Evolutionary conservation across 2,888 invertebrate genomes (phyloP).

Genomic region (Hirtodrosophila trivittata): DNA sequence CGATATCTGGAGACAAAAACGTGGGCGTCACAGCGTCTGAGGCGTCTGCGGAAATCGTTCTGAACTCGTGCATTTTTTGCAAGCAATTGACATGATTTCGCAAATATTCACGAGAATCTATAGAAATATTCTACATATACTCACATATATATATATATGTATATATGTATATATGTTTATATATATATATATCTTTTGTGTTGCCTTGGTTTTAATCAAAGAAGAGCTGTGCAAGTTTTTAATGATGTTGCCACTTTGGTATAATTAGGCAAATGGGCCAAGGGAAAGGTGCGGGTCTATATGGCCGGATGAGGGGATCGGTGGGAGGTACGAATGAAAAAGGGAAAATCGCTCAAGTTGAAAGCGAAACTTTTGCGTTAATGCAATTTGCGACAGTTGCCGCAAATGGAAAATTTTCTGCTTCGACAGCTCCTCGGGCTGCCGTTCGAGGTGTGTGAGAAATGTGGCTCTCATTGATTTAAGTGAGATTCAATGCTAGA

Average conservation of each 20-base stretch:
- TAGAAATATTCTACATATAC: conserved; percentile 5
- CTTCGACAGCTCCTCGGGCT: conserved; percentile 35
- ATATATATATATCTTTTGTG: conserved; percentile 28
- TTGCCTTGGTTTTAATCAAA: conserved; percentile 62
- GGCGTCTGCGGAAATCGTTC: conserved; percentile 60
- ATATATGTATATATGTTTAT: conserved; percentile 8
- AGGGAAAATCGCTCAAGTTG: conserved; percentile 67
- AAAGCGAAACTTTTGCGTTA: conserved; percentile 72
- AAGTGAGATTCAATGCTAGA: conserved; percentile 32
- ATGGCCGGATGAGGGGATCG: not conserved
- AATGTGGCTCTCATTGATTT: conserved; percentile 48
- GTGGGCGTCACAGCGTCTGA: conserved; percentile 55
- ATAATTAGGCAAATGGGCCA: conserved; percentile 74
- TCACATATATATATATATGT: conserved; percentile 21
- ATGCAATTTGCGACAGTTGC: conserved; percentile 75
- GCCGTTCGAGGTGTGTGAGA: conserved; percentile 26
- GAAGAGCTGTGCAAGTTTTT: conserved; percentile 61
- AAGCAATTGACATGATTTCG: conserved; percentile 72
- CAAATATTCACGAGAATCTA: conserved; percentile 33
- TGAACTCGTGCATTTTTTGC: conserved; percentile 26
- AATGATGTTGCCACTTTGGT: conserved; percentile 72
- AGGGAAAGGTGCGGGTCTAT: conserved; percentile 7
- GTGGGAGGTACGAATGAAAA: not conserved
- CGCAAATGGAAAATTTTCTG: conserved; percentile 75
- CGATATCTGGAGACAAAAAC: conserved; percentile 36